Base-by-base conservation (phyloP, 2,113 vertebrate species). In the Irena cyanogastra region DNA sequence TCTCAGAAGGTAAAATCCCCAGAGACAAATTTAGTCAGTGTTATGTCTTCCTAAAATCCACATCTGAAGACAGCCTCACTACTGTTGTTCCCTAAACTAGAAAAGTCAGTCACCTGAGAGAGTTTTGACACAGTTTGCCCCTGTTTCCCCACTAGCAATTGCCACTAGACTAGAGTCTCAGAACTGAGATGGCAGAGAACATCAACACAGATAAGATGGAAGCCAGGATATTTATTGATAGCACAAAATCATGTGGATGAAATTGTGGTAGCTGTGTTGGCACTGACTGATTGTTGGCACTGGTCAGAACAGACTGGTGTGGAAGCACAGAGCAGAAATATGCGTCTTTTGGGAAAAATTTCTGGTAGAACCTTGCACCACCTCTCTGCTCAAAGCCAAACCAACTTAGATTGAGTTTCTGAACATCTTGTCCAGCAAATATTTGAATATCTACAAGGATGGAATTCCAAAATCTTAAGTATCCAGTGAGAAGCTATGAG, bases 331-430 rank as follows among this genome's bases (percentile, higher is more conserved):
- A 87, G 21, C 26, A 59, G 10, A 65, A 47, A 9, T 17, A 3
- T 6, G 5, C 26, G 27, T 33, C 1, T 1, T 2, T 7, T 35
- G 4, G 11, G 33, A 47, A 22, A 10, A 24, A 45, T 4, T 3
- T 49, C 26, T 54, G 9, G 7, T 2, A 49, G 22, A 28, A 7
- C 6, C 10, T 74, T 88, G 5, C 4, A 53, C 17, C 19, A 41
- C 5, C 3, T 1, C 3, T 8, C 19, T 20, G 5, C 10, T 80
- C 39, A 89, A 68, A 83, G 18, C 1, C 5, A 9, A 65, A 18
- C 4, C 7, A 86, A 6, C 1, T 16, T 37, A 64, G 3, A 18
- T 13, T 9, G 41, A 1, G 9, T 37, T 83, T 39, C 19, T 71
- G 30, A 76, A 9, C 15, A 18, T 30, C 47, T 57, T 26, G 5